phyloP scores from a whole-genome alignment of 2,113 vertebrate genomes.

The Brachyistius frenatus region DNA sequence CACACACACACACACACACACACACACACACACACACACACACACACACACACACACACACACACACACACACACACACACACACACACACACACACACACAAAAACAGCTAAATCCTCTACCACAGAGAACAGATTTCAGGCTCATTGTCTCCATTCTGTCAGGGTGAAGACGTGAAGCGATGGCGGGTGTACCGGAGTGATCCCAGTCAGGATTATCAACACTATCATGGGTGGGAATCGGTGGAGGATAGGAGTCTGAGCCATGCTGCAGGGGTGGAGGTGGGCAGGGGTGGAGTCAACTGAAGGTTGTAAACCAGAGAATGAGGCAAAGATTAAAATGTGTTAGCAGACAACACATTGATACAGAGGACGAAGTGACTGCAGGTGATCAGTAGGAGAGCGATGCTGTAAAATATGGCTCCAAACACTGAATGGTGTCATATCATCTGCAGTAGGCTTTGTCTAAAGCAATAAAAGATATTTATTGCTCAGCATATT shows the following conservation, averaged over 20 bases:
- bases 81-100: slow-evolving; percentile 12
- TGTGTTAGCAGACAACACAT: slow-evolving; percentile 19
- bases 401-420: neutral
- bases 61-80: slow-evolving; percentile 31
- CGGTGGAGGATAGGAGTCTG: slow-evolving; percentile 40
- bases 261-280: slow-evolving; percentile 25
- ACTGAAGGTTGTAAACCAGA: slow-evolving; percentile 12
- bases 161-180: slow-evolving; percentile 59
- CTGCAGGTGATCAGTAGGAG: neutral
- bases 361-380: neutral
- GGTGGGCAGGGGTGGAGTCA: neutral
- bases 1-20: slow-evolving; percentile 10
- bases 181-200: slow-evolving; percentile 61
- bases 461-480: neutral
- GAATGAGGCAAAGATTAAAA: slow-evolving; percentile 33
- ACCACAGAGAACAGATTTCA: slow-evolving; percentile 68
- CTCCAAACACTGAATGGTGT: neutral
- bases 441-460: neutral
- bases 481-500: no score
- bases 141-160: slow-evolving; percentile 70
- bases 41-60: slow-evolving; percentile 10
- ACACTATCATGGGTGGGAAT: slow-evolving; percentile 71
- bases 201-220: slow-evolving; percentile 74
- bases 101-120: slow-evolving; percentile 55
- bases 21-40: slow-evolving; percentile 31